phyloP scores from a whole-genome alignment of 2,888 invertebrate species.

The Keiferia lycopersicella region DNA sequence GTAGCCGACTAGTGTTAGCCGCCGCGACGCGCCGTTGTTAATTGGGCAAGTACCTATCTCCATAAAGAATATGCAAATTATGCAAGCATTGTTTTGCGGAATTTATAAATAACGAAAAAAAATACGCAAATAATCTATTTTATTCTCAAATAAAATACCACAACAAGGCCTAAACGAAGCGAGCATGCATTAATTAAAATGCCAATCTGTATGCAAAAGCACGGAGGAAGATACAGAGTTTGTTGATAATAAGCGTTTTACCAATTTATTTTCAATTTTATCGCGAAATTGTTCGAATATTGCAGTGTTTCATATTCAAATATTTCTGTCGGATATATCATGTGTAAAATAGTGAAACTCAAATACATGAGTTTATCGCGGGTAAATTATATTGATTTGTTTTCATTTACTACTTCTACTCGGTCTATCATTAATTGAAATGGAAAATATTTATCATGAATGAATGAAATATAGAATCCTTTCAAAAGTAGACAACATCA shows the following conservation, averaged over 20 bases:
- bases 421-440: not conserved
- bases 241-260: not conserved
- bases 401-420: too few species aligned
- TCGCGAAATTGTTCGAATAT: not conserved
- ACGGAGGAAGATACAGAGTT: not conserved
- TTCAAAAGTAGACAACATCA: not conserved
- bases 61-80: too few species aligned
- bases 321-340: not conserved
- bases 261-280: not conserved
- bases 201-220: conserved; percentile 7
- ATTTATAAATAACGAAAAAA: not conserved
- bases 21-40: too few species aligned
- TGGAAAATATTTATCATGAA: not conserved
- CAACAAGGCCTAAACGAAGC: not conserved
- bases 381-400: too few species aligned
- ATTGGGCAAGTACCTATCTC: too few species aligned
- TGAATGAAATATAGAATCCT: not conserved
- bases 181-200: conserved; percentile 3
- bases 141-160: not conserved
- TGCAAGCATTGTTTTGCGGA: too few species aligned
- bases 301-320: not conserved
- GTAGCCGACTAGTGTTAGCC: too few species aligned
- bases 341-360: not conserved
- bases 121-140: not conserved
- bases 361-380: not conserved